Evolutionary conservation across 92 coral and sea anemone genomes (phyloP), one percentile per base, ranked within the genome.

Genomic region (Porites lobata): DNA sequence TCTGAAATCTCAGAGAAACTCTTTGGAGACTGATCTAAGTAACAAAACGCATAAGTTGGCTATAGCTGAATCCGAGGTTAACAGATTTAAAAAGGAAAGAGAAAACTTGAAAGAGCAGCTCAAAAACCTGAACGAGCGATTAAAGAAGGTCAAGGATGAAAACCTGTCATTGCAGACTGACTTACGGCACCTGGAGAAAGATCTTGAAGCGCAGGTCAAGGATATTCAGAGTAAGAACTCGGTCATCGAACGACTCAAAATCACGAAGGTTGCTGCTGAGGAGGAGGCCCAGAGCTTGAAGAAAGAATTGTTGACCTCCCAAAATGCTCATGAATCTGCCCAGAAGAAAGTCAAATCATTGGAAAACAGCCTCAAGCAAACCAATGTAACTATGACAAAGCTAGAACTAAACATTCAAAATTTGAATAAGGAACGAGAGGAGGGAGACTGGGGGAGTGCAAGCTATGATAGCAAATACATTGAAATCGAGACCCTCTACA

Each of bases 401-500:
- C 87, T 95, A 47, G 96, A 95, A 62, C 69, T 95, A 15, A 94
- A 92, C 19, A 95, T 95, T 87, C 81, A 76, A 43, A 95, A 93
- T 77, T 78, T 95, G 75, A 91, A 91, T 69, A 93, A 91, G 88
- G 98, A 95, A 71, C 85, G 95, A 54, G 94, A 95, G 47, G 96
- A 95, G 50, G 74, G 98, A 79, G 96, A 93, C 20, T 78, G 90
- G n/a, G 94, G 92, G 59, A 90, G 95, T 61, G 72, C 92, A 61
- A 90, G 90, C 38, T 94, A 93, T 76, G 98, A 95, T 50, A 93
- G 93, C 1, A 96, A 94, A 66, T 95, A 95, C 85, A 79, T 91
- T 63, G 95, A 95, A 85, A 95, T 95, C 47, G 98, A 95, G 72
- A 93, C 94, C 15, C 92, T 95, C 15, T 94, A 93, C 86, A 95